phyloP scores from a whole-genome alignment of 2,113 vertebrate genomes.

The Coturnix japonica region DNA sequence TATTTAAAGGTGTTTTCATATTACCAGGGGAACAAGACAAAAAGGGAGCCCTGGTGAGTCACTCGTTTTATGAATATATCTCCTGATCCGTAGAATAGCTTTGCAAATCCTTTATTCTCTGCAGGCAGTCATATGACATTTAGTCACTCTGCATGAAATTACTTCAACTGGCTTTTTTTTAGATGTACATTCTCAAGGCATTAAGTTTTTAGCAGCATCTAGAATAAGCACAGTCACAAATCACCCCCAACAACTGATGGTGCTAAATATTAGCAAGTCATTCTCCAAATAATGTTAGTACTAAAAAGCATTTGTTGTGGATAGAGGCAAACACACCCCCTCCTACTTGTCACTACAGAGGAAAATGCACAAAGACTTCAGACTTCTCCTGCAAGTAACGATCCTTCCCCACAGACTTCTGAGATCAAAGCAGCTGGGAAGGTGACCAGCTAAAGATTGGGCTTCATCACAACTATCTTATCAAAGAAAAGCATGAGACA shows the following conservation, averaged over 20 bases:
- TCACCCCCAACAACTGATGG: background rate
- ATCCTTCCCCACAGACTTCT: fast-evolving
- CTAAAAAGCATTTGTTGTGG: background rate
- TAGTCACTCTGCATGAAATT: constrained; percentile 24
- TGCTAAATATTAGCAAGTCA: background rate
- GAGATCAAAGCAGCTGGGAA: background rate
- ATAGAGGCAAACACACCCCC: background rate
- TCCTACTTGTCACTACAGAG: background rate
- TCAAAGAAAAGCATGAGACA: background rate
- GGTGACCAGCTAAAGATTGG: background rate
- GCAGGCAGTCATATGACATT: constrained; percentile 7
- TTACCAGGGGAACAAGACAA: background rate
- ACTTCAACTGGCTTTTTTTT: background rate
- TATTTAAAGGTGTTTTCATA: background rate
- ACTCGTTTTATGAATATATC: background rate
- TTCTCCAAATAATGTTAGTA: background rate
- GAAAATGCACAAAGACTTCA: background rate
- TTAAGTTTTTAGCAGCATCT: background rate
- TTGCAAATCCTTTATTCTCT: background rate
- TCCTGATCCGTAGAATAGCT: background rate
- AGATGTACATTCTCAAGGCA: background rate
- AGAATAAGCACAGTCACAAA: background rate
- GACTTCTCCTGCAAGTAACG: fast-evolving
- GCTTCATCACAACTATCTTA: background rate
- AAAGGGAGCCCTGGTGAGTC: background rate